A percentile compares a stretch with the other conserved stretches of the same genome.
These are phyloP conservation scores for Macrotis lagotis DNA, from an alignment of 2,113 vertebrate genomes.

Conservation along the genomic window DNA sequence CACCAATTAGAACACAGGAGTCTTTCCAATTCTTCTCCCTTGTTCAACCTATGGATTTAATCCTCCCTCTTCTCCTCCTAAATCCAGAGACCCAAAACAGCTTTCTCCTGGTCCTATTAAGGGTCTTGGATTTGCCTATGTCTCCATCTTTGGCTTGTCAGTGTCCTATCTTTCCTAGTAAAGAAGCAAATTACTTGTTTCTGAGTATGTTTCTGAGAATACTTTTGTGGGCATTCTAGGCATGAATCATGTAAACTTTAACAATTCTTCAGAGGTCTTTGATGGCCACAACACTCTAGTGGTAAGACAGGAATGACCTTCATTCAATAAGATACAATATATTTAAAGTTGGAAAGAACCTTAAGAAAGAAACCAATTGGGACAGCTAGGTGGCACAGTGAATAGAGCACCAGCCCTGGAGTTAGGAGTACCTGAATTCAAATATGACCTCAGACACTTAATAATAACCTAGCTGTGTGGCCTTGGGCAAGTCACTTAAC, in stretches of 20 bases:
- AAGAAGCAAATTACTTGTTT: neutral
- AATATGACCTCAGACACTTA: too few relatives aligned
- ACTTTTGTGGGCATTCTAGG: neutral
- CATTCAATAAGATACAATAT: neutral
- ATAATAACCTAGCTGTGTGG: too few relatives aligned
- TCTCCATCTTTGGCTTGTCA: conserved; percentile 26
- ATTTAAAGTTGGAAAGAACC: neutral
- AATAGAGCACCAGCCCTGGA: too few relatives aligned
- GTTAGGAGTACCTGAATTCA: too few relatives aligned
- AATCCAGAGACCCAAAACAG: neutral
- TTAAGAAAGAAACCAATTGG: too few relatives aligned
- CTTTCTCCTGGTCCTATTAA: neutral
- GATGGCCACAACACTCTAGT: neutral
- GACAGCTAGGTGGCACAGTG: too few relatives aligned
- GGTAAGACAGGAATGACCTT: neutral
- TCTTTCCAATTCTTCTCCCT: neutral
- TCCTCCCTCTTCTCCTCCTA: neutral
- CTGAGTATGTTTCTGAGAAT: neutral
- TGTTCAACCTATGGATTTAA: neutral
- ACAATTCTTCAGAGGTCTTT: neutral
- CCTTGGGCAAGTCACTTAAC: too few relatives aligned
- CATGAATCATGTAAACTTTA: neutral
- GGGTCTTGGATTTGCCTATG: neutral
- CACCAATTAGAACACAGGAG: conserved; percentile 41
- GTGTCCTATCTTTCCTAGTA: neutral